Base-by-base conservation (phyloP, 2,888 invertebrate species). In the Tricholauxania praeusta region DNA sequence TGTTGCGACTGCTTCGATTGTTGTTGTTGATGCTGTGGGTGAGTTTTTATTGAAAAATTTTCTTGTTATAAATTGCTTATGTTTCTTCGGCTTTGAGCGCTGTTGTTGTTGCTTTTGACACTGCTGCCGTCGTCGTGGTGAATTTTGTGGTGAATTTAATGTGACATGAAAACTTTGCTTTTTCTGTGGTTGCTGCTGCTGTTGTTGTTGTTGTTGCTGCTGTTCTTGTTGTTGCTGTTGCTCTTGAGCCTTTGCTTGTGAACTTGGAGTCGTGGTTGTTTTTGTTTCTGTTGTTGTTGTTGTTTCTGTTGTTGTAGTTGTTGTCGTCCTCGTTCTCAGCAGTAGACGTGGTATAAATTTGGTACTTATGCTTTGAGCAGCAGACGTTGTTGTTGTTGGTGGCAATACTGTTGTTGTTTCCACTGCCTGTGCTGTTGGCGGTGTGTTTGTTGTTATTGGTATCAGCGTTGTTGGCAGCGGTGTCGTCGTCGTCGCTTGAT, bases 11-110 rank as follows among this genome's bases (percentile, higher is more conserved):
- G 65, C 19, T 51, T 57, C 51, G 17, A 53, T 69, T 28, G 66
- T 62, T 47, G 71, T 72, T 19, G 65, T 48, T 19, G 69, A 69
- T 63, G 60, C 55, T 39, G 65, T 70, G 39, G 68, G 71, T 72
- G 73, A 32, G 60, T 17, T 48, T 53, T 62, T 53, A 73, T 32
- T 52, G 64, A 66, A 51, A 10, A 59, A 49, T 72, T 62, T 48
- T 60, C 19, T 39, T 70, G 72, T 64, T 68, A 64, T 66, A 52
- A 66, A 19, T 57, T 57, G 51, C 17, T 66, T 64, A n/a, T 63
- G 73, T 14, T 32, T 53, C 48, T 68, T 67, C 53, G 60, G 63
- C 28, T 51, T 51, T 62, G 68, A 15, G 67, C 51, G 48, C 17
- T 72, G 65, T 12, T 70, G 55, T 49, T 68, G 70, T 28, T 72